Base-by-base conservation (phyloP, 2,113 vertebrate species). In the Todiramphus saurophagus region DNA sequence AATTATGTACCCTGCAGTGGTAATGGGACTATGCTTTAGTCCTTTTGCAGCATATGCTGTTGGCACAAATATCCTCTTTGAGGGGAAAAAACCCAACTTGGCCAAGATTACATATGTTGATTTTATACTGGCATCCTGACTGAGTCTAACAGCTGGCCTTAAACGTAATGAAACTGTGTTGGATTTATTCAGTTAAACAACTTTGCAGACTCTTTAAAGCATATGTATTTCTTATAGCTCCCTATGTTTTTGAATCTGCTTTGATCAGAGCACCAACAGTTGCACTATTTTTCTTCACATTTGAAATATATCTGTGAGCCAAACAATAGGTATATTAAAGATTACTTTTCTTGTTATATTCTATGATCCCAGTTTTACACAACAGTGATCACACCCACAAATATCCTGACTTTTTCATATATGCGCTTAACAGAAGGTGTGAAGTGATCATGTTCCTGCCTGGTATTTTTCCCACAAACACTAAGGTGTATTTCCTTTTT, bases 1-100 rank as follows among this genome's bases (percentile, higher is more conserved):
- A 97, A 98, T 98, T 98, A 98, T 89, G 97, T 97, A 98, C 97
- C 96, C 97, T 97, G 94, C 96, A 95, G 97, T 91, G 94, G 97
- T 97, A 98, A 97, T 94, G 90, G 96, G 96, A 93, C 94, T 92
- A 90, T 66, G 81, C 89, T 95, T 93, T 87, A 95, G 82, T 72
- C 95, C 73, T 97, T 97, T 87, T 80, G 89, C 73, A 93, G 93
- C 97, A 97, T 96, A 95, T 96, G 97, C 93, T 83, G 69, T 91
- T 97, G 97, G 97, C 96, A 97, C 83, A 91, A 63, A 89, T 89
- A 88, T 80, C 81, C 93, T 95, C 93, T 97, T 79, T 69, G 96
- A 87, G 83, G 78, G 67, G 67, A 39, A 78, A 80, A 79, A 86
- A 18, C 13, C 72, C 83, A 92, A 17, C 67, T 90, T 96, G 96